A percentile compares a stretch with the other conserved stretches of the same genome.
These are phyloP conservation scores for Mergus octosetaceus DNA, from an alignment of 2,797 vertebrate species.

Conservation along the genomic window DNA sequence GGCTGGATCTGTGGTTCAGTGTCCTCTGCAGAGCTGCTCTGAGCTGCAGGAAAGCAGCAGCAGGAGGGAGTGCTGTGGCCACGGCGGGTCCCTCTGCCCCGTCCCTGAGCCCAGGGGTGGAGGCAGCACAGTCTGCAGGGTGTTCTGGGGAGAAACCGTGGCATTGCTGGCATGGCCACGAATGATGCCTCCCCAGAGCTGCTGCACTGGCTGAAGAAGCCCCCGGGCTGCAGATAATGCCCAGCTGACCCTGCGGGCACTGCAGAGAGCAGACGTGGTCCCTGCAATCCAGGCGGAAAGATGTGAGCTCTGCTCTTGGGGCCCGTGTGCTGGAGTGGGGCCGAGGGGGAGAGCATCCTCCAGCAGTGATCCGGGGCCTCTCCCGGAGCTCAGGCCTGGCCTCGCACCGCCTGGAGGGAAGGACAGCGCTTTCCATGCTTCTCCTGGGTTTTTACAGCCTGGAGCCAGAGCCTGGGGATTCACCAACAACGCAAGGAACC, in stretches of 20 bases:
- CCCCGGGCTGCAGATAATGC: fast-evolving
- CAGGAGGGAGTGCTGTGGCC: background rate
- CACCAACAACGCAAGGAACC: background rate
- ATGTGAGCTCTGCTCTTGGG: fast-evolving
- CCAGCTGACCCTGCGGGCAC: background rate
- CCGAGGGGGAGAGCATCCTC: background rate
- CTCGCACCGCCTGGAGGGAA: background rate
- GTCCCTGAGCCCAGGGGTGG: background rate
- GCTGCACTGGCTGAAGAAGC: background rate
- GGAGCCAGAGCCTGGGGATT: background rate
- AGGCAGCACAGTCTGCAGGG: background rate
- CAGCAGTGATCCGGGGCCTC: background rate
- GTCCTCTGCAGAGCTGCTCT: background rate
- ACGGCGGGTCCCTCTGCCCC: background rate
- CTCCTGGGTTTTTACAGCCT: background rate
- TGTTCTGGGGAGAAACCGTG: background rate
- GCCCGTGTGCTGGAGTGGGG: fast-evolving
- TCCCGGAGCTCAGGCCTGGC: background rate
- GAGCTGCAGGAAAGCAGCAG: background rate
- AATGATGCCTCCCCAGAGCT: background rate
- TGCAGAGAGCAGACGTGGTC: fast-evolving
- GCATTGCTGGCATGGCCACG: fast-evolving
- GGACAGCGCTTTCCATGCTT: background rate
- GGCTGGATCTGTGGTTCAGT: fast-evolving
- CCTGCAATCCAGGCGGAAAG: background rate